Conservation (phyloP, 2,113 vertebrate species). For the Riparia riparia region DNA sequence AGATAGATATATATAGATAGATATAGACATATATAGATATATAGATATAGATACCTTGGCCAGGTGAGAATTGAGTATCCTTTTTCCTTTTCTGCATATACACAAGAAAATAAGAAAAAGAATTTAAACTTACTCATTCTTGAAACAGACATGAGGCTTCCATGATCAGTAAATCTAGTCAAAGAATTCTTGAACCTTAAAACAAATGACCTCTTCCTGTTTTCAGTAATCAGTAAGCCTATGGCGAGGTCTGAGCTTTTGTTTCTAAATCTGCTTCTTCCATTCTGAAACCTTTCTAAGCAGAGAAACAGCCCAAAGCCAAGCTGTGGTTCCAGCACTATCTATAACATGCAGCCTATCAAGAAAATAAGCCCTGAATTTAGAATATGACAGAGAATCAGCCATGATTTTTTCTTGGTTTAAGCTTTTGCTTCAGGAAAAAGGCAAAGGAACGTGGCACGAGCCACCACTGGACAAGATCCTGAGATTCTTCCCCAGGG, state of each 20-base stretch:
- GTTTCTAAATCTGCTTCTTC: not conserved
- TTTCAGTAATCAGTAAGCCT: not conserved
- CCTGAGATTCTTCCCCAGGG: not conserved
- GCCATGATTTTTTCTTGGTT: not conserved
- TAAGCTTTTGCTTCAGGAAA: not conserved
- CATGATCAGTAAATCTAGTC: not conserved
- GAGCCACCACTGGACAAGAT: not conserved
- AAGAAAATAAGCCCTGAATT: slow-evolving; percentile 18
- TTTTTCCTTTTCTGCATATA: not conserved
- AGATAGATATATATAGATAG: too few relatives aligned
- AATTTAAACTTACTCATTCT: not conserved
- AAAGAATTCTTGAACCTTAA: not conserved
- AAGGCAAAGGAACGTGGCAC: not conserved
- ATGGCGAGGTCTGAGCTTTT: slow-evolving; percentile 2
- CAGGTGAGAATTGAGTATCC: not conserved
- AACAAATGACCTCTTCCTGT: not conserved
- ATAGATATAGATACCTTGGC: accelerated
- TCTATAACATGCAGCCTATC: not conserved
- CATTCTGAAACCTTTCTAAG: not conserved
- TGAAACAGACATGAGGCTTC: not conserved
- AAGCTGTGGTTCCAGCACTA: not conserved
- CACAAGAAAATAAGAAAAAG: not conserved
- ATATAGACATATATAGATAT: accelerated
- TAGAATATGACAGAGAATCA: not conserved
- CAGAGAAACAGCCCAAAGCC: not conserved